Conservation (phyloP, 2,797 vertebrate genomes). For the Macrochelys suwanniensis region DNA sequence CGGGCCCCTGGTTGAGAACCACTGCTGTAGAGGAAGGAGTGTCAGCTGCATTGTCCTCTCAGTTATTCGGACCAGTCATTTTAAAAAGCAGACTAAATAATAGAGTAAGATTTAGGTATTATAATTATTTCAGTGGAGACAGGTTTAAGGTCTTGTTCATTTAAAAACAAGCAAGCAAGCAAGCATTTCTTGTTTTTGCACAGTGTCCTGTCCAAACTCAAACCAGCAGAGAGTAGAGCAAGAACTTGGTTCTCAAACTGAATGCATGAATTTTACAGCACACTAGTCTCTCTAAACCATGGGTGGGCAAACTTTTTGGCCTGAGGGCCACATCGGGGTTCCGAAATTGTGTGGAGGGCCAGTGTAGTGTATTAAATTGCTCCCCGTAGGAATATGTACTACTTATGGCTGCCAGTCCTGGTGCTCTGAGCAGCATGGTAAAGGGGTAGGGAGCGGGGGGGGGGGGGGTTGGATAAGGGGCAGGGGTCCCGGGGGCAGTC, state of each 20-base stretch:
- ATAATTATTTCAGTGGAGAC: background rate
- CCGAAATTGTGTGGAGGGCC: too few relatives aligned
- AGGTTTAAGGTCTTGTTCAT: background rate
- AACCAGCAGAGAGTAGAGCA: too few relatives aligned
- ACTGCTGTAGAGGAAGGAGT: background rate
- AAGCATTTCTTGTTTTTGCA: background rate
- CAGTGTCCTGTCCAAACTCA: background rate
- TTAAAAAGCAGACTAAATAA: background rate
- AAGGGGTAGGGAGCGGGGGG: too few relatives aligned
- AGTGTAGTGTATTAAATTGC: too few relatives aligned
- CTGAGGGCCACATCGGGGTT: too few relatives aligned
- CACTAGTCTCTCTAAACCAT: background rate
- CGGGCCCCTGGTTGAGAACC: too few relatives aligned
- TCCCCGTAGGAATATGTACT: too few relatives aligned
- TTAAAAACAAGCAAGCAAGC: background rate
- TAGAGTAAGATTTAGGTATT: background rate
- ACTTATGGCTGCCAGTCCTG: too few relatives aligned
- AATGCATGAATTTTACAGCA: background rate
- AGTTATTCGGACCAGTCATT: background rate
- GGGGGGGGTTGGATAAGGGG: too few relatives aligned
- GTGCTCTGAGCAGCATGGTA: too few relatives aligned
- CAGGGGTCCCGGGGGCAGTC: too few relatives aligned
- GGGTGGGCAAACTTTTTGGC: too few relatives aligned
- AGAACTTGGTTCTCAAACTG: background rate
- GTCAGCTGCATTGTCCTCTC: background rate